These are phyloP conservation scores for Ictidomys tridecemlineatus DNA, from an alignment of 2,113 vertebrate species.

Conservation along the genomic window DNA sequence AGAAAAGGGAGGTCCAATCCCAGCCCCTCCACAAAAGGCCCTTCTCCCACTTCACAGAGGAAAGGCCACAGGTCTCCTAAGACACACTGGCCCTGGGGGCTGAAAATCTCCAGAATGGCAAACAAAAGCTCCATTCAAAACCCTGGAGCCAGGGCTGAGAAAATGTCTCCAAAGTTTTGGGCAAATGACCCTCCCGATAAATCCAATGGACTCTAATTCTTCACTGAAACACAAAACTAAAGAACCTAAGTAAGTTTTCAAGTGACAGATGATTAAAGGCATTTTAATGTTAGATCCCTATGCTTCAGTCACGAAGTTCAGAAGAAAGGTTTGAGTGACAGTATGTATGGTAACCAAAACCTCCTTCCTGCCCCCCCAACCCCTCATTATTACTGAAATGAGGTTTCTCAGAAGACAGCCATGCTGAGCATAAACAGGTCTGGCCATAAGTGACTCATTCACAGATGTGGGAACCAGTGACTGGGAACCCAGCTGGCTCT, in stretches of 20 bases:
- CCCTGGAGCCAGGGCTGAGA: neutral
- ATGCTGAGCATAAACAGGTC: neutral
- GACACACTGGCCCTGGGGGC: neutral
- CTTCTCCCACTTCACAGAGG: neutral
- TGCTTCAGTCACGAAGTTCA: neutral
- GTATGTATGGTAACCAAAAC: neutral
- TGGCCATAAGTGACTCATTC: neutral
- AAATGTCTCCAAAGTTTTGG: constrained; percentile 39
- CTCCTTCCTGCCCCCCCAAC: neutral
- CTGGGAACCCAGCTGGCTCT: neutral
- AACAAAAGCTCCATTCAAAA: constrained; percentile 69
- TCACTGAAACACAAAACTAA: neutral
- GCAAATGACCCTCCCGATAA: neutral
- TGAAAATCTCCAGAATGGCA: neutral
- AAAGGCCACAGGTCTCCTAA: neutral
- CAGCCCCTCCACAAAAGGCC: neutral
- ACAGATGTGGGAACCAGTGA: neutral
- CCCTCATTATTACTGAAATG: neutral
- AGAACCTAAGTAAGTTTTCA: constrained; percentile 65
- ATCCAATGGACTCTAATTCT: constrained; percentile 4
- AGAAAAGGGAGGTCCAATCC: neutral
- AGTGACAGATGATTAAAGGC: constrained; percentile 56
- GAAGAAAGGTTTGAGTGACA: constrained; percentile 46
- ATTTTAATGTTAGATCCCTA: constrained; percentile 7
- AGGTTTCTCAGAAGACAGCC: neutral